Conservation (phyloP, 2,888 invertebrate genomes). For the Horisme vitalbata region DNA sequence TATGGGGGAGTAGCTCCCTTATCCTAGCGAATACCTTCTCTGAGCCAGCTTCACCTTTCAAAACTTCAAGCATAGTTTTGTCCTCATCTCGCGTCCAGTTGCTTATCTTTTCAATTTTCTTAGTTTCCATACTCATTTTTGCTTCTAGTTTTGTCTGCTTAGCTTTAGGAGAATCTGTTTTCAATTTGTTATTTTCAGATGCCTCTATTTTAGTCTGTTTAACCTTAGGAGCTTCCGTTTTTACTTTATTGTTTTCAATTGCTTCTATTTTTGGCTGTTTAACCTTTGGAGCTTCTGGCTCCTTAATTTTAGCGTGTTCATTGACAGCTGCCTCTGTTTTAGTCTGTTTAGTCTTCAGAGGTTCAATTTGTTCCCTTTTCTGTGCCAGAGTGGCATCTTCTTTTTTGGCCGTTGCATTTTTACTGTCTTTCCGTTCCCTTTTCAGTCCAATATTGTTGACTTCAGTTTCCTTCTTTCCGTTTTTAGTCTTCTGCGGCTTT, state of each 20-base stretch:
- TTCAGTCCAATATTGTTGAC: conserved; percentile 35
- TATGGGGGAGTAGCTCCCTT: conserved; percentile 76
- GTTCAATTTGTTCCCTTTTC: conserved; percentile 39
- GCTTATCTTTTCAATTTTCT: conserved; percentile 51
- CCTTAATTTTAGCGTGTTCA: conserved; percentile 17
- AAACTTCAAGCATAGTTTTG: conserved; percentile 89
- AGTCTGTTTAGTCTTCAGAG: conserved; percentile 48
- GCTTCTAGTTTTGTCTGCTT: conserved; percentile 48
- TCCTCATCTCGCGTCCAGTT: conserved; percentile 92
- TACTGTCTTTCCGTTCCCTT: conserved; percentile 52
- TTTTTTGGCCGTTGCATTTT: conserved; percentile 39
- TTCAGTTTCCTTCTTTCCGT: conserved; percentile 44
- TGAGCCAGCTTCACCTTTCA: conserved; percentile 86
- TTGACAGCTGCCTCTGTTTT: conserved; percentile 47
- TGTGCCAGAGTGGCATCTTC: conserved; percentile 31
- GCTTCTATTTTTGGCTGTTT: conserved; percentile 46
- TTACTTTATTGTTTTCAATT: background rate
- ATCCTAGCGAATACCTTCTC: conserved; percentile 85
- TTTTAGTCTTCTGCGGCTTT: conserved; percentile 49
- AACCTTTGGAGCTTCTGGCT: conserved; percentile 1
- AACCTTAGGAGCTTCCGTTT: background rate
- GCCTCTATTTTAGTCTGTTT: conserved; percentile 46
- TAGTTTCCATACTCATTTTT: conserved; percentile 33
- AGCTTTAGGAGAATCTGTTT: conserved; percentile 1
- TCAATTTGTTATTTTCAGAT: conserved; percentile 26